phyloP scores from a whole-genome alignment of 1,140 invertebrate species.

The Leptopilina boulardi region DNA sequence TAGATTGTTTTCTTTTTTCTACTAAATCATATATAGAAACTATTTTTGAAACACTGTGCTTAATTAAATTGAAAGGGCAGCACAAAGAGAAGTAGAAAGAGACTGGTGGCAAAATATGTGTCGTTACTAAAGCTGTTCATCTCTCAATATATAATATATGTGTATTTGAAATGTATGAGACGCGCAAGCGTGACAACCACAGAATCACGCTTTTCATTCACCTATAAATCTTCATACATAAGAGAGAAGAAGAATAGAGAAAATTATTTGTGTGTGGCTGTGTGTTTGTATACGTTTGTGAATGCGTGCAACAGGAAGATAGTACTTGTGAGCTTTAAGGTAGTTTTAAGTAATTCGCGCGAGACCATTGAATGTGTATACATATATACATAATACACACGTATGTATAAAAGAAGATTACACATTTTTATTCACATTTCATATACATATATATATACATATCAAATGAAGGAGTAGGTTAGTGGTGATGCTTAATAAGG shows the following conservation, averaged over 20 bases:
- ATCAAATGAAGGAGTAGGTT: slow-evolving; percentile 1
- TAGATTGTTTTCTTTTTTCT: too few relatives aligned
- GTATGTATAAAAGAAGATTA: background rate
- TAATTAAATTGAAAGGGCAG: background rate
- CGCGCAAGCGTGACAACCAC: slow-evolving; percentile 21
- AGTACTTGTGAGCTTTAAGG: slow-evolving; percentile 4
- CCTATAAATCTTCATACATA: background rate
- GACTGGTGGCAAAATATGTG: slow-evolving; percentile 24
- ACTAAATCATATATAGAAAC: too few relatives aligned
- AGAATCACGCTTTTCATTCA: slow-evolving; percentile 30
- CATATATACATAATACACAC: too few relatives aligned
- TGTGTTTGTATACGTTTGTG: background rate
- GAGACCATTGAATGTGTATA: background rate
- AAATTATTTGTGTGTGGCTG: too few relatives aligned
- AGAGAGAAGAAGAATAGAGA: background rate
- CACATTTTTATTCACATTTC: background rate
- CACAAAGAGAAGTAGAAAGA: background rate
- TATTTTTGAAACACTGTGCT: background rate
- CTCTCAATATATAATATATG: slow-evolving; percentile 12
- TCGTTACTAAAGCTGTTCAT: slow-evolving; percentile 3
- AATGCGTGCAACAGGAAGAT: slow-evolving; percentile 9
- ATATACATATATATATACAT: background rate
- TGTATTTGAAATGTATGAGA: background rate
- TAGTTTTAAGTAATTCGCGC: background rate
- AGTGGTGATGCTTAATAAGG: slow-evolving; percentile 17